A percentile compares a stretch with the other conserved stretches of the same genome.
Conservation (phyloP, 2,888 invertebrate genomes). For the Ophonus ardosiacus region DNA sequence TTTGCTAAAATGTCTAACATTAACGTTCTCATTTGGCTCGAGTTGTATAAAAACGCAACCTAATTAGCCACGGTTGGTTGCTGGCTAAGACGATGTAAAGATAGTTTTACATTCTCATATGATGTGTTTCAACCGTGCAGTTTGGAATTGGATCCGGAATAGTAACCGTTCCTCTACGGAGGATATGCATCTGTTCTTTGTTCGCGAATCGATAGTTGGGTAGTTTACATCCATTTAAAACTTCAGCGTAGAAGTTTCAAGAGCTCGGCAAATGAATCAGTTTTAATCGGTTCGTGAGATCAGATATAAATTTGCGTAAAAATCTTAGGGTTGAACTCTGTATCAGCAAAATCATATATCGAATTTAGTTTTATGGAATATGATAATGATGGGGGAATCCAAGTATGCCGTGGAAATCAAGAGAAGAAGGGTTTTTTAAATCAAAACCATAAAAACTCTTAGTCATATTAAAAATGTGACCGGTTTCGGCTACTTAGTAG, state of each 20-base stretch:
- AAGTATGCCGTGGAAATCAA: too few species aligned
- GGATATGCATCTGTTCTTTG: neutral
- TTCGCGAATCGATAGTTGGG: conserved; percentile 14
- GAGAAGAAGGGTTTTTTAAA: too few species aligned
- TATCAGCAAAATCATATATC: neutral
- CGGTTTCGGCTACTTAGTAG: too few species aligned
- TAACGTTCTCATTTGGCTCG: conserved; percentile 21
- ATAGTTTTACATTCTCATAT: neutral
- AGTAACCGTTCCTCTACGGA: neutral
- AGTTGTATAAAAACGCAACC: neutral
- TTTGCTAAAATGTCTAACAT: conserved; percentile 1
- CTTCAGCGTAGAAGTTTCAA: conserved; percentile 5
- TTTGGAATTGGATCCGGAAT: neutral
- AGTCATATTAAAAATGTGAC: too few species aligned
- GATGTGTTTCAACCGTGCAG: neutral
- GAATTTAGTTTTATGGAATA: neutral
- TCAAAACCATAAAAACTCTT: too few species aligned
- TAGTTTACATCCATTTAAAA: conserved; percentile 32
- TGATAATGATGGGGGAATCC: too few species aligned
- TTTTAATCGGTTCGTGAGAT: neutral
- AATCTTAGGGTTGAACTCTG: neutral
- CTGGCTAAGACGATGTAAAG: conserved; percentile 7
- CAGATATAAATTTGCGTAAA: neutral
- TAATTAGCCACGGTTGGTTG: conserved; percentile 6
- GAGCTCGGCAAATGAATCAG: neutral